Conservation (phyloP, 2,797 vertebrate genomes). For the Urophycis tenuis region DNA sequence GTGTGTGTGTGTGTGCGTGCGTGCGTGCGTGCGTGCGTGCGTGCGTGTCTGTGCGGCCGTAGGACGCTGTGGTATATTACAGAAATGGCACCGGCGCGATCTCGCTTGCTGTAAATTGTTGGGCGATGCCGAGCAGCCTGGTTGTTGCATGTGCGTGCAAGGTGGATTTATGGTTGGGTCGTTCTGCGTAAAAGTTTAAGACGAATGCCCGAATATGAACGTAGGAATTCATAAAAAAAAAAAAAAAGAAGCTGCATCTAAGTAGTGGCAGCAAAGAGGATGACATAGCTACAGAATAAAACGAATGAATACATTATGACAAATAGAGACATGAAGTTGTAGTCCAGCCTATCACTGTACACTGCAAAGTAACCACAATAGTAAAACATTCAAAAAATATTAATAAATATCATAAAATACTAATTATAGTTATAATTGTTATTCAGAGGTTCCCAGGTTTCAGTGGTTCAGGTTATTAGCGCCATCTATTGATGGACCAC, state of each 20-base stretch:
- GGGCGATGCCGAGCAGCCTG: conserved; percentile 45
- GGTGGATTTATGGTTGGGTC: conserved; percentile 40
- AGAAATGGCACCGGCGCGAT: conserved; percentile 22
- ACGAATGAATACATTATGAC: neutral
- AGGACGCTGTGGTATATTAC: conserved; percentile 40
- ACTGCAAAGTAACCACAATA: neutral
- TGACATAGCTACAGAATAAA: neutral
- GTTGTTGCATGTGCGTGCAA: no score
- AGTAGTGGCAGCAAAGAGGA: neutral
- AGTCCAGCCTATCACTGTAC: neutral
- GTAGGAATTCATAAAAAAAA: neutral
- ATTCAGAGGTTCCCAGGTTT: neutral
- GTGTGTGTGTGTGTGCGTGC: no score
- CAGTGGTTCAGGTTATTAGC: neutral
- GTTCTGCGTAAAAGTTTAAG: neutral
- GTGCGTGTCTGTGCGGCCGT: conserved; percentile 30
- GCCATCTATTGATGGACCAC: neutral
- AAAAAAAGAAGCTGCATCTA: neutral
- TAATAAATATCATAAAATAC: conserved; percentile 32
- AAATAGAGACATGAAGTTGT: neutral
- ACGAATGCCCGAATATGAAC: neutral
- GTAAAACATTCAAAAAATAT: neutral
- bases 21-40: neutral
- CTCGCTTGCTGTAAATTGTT: conserved; percentile 49
- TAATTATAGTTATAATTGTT: conserved; percentile 14